Base-by-base conservation (phyloP, 1,140 invertebrate genomes). In the Camponotus floridanus region DNA sequence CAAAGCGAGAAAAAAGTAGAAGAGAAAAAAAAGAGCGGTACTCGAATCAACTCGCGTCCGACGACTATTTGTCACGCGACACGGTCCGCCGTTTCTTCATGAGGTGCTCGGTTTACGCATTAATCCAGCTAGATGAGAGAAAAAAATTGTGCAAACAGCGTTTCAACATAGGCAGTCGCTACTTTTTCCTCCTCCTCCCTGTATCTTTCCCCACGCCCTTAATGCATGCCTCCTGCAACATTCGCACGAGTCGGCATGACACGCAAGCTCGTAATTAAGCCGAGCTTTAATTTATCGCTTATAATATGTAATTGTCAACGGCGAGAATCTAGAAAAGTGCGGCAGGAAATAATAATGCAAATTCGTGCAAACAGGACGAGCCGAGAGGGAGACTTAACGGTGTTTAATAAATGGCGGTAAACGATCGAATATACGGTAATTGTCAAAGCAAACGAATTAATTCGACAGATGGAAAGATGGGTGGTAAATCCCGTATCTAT, bases 31-130 rank as follows among this genome's bases (percentile, higher is more conserved):
- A 67, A 76, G 64, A 13, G 11, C 21, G 55, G 87, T 68, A 42
- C 61, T 85, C 84, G 86, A 88, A 88, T 80, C 67, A 88, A 79
- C 86, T 80, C 31, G 81, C 45, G 73, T 61, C 26, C 59, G 70
- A 45, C 80, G 59, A 51, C 74, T 84, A 88, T 88, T 88, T 88
- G 87, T 88, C 87, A 88, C 59, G 80, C 86, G 62, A 67, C 73
- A 59, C 73, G 59, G 86, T 42, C 61, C 80, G 87, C 86, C 86
- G 83, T 85, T 88, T 86, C 80, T 88, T 79, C 74, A 74, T 78
- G 39, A 85, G 80, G 59, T 79, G 84, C 87, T 88, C 81, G 87
- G 81, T 85, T 88, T 88, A 79, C 87, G 81, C 87, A 88, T 88
- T 88, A 88, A 88, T 88, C 87, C 87, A 61, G 86, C 33, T 51